These are phyloP conservation scores for Morone chrysops DNA, from an alignment of 2,113 vertebrate species.

Conservation along the genomic window DNA sequence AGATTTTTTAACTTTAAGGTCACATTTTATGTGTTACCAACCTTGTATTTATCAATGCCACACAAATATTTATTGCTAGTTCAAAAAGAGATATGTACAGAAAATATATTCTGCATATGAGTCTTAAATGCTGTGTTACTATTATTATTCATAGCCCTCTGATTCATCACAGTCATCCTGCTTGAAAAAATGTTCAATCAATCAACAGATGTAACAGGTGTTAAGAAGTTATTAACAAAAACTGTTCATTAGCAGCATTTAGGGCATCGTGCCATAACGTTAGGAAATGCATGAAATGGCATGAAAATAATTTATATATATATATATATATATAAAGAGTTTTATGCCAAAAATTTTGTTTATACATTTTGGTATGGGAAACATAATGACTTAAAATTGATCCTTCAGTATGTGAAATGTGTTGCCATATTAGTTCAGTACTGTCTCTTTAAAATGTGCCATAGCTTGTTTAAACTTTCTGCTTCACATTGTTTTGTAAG, in stretches of 20 bases:
- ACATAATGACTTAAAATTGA: background rate
- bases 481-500: background rate
- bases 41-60: conserved; percentile 48
- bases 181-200: conserved; percentile 61
- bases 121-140: conserved; percentile 52
- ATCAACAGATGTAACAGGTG: conserved; percentile 23
- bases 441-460: conserved; percentile 56
- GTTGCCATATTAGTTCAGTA: conserved; percentile 4
- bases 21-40: conserved; percentile 27
- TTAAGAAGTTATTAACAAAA: conserved; percentile 25
- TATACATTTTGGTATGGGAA: conserved; percentile 40
- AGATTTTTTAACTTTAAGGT: background rate
- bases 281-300: conserved; percentile 64
- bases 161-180: conserved; percentile 5
- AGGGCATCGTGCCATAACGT: conserved; percentile 33
- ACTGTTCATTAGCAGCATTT: conserved; percentile 15
- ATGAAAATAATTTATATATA: conserved; percentile 52
- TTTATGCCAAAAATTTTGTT: conserved; percentile 64
- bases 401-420: background rate
- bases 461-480: conserved; percentile 38
- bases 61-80: conserved; percentile 66
- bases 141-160: conserved; percentile 22
- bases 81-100: conserved; percentile 48
- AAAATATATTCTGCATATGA: conserved; percentile 54
- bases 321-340: conserved; percentile 41